A percentile compares a stretch with the other conserved stretches of the same genome.
These are phyloP conservation scores for Drosophila paramelanica DNA, from an alignment of 2,888 invertebrate genomes.

Conservation along the genomic window DNA sequence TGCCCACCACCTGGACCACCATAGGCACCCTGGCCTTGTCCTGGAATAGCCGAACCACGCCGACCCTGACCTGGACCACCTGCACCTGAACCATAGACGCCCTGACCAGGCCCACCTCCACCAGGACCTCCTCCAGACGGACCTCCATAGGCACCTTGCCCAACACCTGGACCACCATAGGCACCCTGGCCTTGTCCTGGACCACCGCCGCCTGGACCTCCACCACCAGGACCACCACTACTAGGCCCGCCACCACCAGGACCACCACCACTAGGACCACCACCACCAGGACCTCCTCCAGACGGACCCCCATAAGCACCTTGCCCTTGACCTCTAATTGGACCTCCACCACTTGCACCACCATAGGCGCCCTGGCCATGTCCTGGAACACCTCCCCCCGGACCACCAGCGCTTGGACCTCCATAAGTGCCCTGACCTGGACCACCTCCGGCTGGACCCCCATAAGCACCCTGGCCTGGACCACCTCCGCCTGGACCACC, in stretches of 20 bases:
- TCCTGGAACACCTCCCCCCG: not conserved
- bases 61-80: not conserved
- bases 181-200: constrained; percentile 2
- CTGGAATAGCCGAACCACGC: too few species aligned
- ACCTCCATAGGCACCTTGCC: not conserved
- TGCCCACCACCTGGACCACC: not conserved
- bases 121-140: not conserved
- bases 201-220: not conserved
- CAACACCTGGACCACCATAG: not conserved
- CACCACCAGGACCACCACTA: not conserved
- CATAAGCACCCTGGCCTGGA: not conserved
- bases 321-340: not conserved
- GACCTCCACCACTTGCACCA: not conserved
- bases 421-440: not conserved
- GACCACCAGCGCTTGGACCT: not conserved
- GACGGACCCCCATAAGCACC: not conserved
- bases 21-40: not conserved
- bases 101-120: constrained; percentile 4
- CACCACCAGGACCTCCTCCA: not conserved
- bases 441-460: not conserved
- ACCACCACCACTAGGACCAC: constrained; percentile 6
- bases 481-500: constrained; percentile 10
- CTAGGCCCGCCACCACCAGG: not conserved
- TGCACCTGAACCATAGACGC: not conserved
- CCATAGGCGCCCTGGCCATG: not conserved